These are phyloP conservation scores for Ceratina calcarata DNA, from an alignment of 1,140 invertebrate species.

Conservation along the genomic window DNA sequence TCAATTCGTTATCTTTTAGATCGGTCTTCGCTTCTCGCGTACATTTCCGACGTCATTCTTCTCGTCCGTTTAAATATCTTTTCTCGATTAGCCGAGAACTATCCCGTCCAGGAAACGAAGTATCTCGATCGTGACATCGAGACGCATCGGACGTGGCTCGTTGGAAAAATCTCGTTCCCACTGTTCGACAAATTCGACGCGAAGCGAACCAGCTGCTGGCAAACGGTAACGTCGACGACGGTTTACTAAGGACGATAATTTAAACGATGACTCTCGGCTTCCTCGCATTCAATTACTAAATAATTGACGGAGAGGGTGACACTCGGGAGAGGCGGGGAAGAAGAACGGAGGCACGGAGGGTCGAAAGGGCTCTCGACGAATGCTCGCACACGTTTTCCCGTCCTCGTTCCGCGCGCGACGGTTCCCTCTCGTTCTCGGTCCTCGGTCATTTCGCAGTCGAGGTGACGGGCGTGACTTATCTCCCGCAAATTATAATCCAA, in stretches of 20 bases:
- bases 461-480: conserved; percentile 79
- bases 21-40: conserved; percentile 13
- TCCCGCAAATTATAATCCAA: conserved; percentile 79
- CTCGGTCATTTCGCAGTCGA: conserved; percentile 73
- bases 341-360: conserved; percentile 19
- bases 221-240: conserved; percentile 70
- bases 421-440: conserved; percentile 40
- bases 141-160: background rate
- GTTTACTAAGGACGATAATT: conserved; percentile 75
- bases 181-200: background rate
- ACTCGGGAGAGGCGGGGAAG: conserved; percentile 12
- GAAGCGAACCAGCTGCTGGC: conserved; percentile 50
- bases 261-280: conserved; percentile 78
- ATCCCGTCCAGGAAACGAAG: conserved; percentile 28
- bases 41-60: conserved; percentile 35
- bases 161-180: background rate
- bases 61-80: background rate
- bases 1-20: conserved; percentile 41
- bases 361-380: conserved; percentile 39
- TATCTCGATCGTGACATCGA: background rate
- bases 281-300: conserved; percentile 79
- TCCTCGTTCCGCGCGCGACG: conserved; percentile 28
- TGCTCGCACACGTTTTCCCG: conserved; percentile 10
- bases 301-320: conserved; percentile 73
- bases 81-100: background rate